Base-by-base conservation (phyloP, 2,113 vertebrate species). In the Benitochromis conjunctus region DNA sequence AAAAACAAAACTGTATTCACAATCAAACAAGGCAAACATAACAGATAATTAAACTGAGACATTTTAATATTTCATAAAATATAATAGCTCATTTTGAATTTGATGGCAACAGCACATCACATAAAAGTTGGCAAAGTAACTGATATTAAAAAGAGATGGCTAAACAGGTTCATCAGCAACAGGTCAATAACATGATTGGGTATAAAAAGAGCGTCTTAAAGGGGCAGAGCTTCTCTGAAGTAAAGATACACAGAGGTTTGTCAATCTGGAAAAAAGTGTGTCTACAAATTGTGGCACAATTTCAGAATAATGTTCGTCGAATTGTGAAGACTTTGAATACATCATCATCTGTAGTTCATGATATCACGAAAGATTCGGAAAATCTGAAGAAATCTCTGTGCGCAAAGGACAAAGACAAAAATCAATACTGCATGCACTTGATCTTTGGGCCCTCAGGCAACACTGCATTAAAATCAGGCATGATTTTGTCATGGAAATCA, bases 181-280 rank as follows among this genome's bases (percentile, higher is more conserved):
- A 71, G 66, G 13, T 71, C 9, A 71, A 1, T 11, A 43, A 71
- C 21, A 0, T 46, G 66, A 48, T 41, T 0, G 8, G 21, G 21
- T 46, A 46, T 71, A 71, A 71, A 71, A 46, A 5, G 3, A 71
- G 66, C 38, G 26, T 71, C 0, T 71, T 18, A 48, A 46, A 71
- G 66, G 18, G 41, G 66, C 41, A 6, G 62, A 66, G 66, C 24
- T 48, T 24, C 41, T 71, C 66, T 46, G 46, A 48, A 48, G 66
- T 48, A 71, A 48, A 46, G 41, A 0, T 0, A 18, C 3, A 0
- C 66, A 18, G 21, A 71, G 13, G 66, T 46, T 71, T 9, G 1
- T 7, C 16, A 24, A 71, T 71, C 38, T 71, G 8, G 21, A 24
- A 21, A 18, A 43, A 43, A 43, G 3, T 24, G 19, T 38, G 11